Base-by-base conservation (phyloP, 92 coral and sea anemone genomes). In the Actinostola sp. region DNA sequence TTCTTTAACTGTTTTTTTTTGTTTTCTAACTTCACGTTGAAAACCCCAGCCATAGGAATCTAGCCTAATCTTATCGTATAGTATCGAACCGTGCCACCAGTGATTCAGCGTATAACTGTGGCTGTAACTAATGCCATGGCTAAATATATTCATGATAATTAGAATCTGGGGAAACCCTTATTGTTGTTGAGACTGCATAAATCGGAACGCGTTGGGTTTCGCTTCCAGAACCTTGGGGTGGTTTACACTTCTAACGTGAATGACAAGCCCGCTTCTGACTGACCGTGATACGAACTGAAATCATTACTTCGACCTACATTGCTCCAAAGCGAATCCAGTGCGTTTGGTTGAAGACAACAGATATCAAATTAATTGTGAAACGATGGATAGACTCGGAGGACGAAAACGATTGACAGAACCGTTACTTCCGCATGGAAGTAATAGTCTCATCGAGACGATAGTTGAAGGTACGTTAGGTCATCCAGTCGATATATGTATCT, bases 391-490 rank as follows among this genome's bases (percentile, higher is more conserved):
- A 50, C 15, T 29, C 6, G 43, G 34, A 21, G 32, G 49, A 33
- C 34, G 66, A 32, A 50, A 45, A 28, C 74, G 58, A 16, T 68
- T 68, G 50, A 68, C 21, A 1, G 74, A 68, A 36, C 74, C 74
- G 44, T 51, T 68, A 68, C 74, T 68, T 68, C 74, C 74, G 57
- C 42, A n/a, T 50, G 74, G 74, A 68, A 52, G 26, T n/a, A 30
- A 31, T 21, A 49, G 29, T 13, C 7, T 68, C 7, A 51, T 68
- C 20, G 74, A 68, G 1, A 68, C 48, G 31, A 68, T 68, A 50
- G 61, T 51, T 20, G 74, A 68, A 68, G 74, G 74, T 68, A 57
- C n/a, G 63, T 20, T 20, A 53, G 29, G 4, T n/a, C n/a, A n/a
- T n/a, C n/a, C n/a, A n/a, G n/a, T n/a, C n/a, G 54, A 48, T 48